Conservation (phyloP, 2,888 invertebrate genomes). For the Stenoptilia bipunctidactyla region DNA sequence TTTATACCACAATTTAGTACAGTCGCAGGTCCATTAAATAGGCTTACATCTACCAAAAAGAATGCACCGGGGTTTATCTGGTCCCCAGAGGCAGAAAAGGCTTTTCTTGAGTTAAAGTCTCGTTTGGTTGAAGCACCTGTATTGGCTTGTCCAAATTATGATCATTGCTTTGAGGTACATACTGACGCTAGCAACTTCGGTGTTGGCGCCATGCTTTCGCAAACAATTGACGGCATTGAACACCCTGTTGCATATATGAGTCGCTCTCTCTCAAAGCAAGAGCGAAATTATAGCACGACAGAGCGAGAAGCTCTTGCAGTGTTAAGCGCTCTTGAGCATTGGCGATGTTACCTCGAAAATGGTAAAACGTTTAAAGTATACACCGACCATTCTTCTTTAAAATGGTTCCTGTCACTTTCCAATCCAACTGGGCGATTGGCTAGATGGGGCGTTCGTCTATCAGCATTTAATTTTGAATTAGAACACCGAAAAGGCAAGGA, state of each 20-base stretch:
- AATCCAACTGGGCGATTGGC: conserved; percentile 21
- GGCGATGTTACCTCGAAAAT: conserved; percentile 20
- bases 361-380: conserved; percentile 14
- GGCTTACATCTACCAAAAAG: conserved; percentile 16
- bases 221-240: conserved; percentile 15
- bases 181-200: conserved; percentile 17
- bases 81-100: conserved; percentile 13
- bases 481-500: conserved; percentile 18
- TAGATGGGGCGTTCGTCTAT: conserved; percentile 19
- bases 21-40: conserved; percentile 18
- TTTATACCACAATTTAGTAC: conserved; percentile 19
- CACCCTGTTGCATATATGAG: conserved; percentile 12
- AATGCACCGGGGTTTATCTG: conserved; percentile 15
- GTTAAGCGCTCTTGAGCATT: conserved; percentile 19
- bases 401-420: conserved; percentile 16
- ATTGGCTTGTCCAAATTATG: conserved; percentile 17
- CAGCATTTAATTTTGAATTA: conserved; percentile 16
- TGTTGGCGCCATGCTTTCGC: conserved; percentile 14
- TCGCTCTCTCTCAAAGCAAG: conserved; percentile 8
- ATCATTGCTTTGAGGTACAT: conserved; percentile 16
- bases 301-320: conserved; percentile 22
- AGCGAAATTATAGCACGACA: conserved; percentile 19
- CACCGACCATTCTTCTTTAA: conserved; percentile 19
- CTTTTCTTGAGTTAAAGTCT: conserved; percentile 12
- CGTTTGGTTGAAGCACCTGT: conserved; percentile 8